phyloP scores from a whole-genome alignment of 2,113 vertebrate genomes.

The Phyllostomus hastatus region DNA sequence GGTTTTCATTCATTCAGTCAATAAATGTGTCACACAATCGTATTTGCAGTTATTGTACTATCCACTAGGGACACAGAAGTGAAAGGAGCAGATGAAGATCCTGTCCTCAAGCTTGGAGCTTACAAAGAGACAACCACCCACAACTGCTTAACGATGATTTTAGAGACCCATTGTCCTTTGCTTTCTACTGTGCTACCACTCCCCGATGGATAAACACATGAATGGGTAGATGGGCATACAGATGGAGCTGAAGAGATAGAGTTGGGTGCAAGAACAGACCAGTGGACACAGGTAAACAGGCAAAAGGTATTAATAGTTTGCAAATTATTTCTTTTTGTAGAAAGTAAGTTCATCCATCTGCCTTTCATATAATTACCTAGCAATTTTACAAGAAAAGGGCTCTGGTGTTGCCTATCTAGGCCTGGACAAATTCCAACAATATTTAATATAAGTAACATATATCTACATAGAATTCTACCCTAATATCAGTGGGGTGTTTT shows the following conservation, averaged over 20 bases:
- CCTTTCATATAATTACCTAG: neutral
- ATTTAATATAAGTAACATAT: neutral
- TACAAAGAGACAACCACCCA: neutral
- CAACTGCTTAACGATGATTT: neutral
- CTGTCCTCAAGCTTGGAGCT: neutral
- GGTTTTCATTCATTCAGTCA: neutral
- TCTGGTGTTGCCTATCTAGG: neutral
- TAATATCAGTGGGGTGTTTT: neutral
- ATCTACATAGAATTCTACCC: neutral
- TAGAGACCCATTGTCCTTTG: neutral
- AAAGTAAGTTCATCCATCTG: neutral
- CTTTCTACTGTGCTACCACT: neutral
- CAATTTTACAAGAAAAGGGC: neutral
- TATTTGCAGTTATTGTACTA: neutral
- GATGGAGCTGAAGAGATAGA: neutral
- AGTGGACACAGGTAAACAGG: neutral
- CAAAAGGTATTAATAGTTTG: neutral
- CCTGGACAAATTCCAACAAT: neutral
- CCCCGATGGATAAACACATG: neutral
- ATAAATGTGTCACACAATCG: accelerated
- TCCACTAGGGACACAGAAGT: neutral
- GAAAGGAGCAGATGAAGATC: neutral
- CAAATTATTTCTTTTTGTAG: neutral
- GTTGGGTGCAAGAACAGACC: neutral
- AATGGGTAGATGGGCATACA: neutral